phyloP scores from a whole-genome alignment of 2,797 vertebrate species.

The Scomberomorus guttatus region DNA sequence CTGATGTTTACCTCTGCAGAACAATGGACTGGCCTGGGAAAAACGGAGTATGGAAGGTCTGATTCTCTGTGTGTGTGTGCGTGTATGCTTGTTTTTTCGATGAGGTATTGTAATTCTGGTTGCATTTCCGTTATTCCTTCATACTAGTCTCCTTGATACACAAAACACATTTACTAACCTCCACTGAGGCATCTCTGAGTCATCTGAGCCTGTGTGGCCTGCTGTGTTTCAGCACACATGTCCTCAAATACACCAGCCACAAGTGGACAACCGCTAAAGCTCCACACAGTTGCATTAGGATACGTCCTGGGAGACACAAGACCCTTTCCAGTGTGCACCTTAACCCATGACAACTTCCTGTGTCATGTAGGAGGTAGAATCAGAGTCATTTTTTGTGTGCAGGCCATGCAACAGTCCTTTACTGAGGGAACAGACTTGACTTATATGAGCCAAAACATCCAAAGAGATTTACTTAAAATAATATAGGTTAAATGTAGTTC shows the following conservation, averaged over 20 bases:
- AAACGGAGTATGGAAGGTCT: slow-evolving; percentile 52
- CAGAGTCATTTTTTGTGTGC: neutral
- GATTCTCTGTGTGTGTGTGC: neutral
- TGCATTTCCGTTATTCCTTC: slow-evolving; percentile 32
- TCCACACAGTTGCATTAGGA: neutral
- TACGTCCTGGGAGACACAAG: neutral
- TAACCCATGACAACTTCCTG: neutral
- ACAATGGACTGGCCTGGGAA: slow-evolving; percentile 76
- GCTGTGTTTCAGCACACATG: neutral
- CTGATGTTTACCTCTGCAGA: slow-evolving; percentile 77
- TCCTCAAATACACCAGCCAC: neutral
- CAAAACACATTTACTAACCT: slow-evolving; percentile 4
- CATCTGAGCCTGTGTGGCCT: neutral
- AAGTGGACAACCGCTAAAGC: neutral
- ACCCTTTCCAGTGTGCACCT: neutral
- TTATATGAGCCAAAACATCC: too few species aligned
- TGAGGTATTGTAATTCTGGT: slow-evolving; percentile 32
- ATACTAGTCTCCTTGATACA: slow-evolving; percentile 3
- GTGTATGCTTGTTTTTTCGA: neutral
- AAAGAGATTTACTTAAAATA: too few species aligned
- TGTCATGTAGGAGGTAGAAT: neutral
- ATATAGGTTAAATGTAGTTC: too few species aligned
- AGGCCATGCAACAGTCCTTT: neutral
- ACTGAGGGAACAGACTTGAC: neutral
- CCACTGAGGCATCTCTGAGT: neutral